These are phyloP conservation scores for Exocentrus adspersus DNA, from an alignment of 2,888 invertebrate genomes.

Conservation along the genomic window DNA sequence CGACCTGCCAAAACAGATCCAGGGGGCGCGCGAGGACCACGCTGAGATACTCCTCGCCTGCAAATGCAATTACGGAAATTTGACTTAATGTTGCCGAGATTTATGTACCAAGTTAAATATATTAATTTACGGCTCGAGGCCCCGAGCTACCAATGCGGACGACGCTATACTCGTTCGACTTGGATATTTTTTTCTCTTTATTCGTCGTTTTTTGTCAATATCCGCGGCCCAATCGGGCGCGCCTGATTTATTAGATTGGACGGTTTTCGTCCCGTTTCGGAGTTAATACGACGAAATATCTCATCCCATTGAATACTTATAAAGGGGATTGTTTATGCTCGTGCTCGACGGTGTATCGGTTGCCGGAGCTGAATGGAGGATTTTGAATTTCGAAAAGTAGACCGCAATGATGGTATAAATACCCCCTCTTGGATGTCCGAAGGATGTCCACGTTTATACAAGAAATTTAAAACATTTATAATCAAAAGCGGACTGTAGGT, in stretches of 20 bases:
- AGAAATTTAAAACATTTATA: too few species aligned
- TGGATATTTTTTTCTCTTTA: conserved; percentile 45
- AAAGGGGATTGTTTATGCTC: conserved; percentile 1
- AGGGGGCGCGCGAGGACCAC: conserved; percentile 39
- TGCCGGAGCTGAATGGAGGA: too few species aligned
- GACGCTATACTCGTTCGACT: too few species aligned
- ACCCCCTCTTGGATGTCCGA: too few species aligned
- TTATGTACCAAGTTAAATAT: conserved; percentile 63
- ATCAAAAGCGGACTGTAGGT: not conserved
- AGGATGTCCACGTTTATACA: too few species aligned
- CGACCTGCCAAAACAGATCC: conserved; percentile 54
- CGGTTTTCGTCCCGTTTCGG: conserved; percentile 14
- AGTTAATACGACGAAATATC: conserved; percentile 9
- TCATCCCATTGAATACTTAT: not conserved
- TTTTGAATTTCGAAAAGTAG: too few species aligned
- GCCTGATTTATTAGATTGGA: conserved; percentile 37
- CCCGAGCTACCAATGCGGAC: conserved; percentile 52
- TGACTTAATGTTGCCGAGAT: conserved; percentile 64
- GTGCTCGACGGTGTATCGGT: too few species aligned
- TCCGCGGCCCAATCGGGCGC: conserved; percentile 44
- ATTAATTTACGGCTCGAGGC: conserved; percentile 63
- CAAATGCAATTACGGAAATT: conserved; percentile 65
- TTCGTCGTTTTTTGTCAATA: conserved; percentile 38
- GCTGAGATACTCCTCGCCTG: conserved; percentile 35
- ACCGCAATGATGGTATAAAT: too few species aligned